Base-by-base conservation (phyloP, 2,797 vertebrate species). In the Graptemys geographica region DNA sequence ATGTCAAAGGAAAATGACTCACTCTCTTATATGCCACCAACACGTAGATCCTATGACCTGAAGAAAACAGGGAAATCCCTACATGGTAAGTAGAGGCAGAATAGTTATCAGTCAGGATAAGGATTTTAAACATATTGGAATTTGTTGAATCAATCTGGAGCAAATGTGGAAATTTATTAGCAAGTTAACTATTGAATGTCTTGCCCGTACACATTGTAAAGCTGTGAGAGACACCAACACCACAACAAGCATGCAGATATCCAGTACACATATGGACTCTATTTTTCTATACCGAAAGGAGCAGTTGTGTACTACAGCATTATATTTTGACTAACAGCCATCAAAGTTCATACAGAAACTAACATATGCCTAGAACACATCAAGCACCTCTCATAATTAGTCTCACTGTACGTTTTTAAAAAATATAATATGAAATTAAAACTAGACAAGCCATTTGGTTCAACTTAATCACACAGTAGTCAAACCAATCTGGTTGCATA, bases 331-430 rank as follows among this genome's bases (percentile, higher is more conserved):
- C 91, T 93, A 86, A 93, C 81, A 72, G 69, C 41, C 79, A 84
- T 37, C 59, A 89, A 91, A 93, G 44, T 74, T 5, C 56, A 1
- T 56, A 83, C 19, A 88, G 31, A 91, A 95, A 89, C 85, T 76
- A 69, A 86, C 82, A 69, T 86, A 88, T 44, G 86, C 87, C 27
- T 86, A 92, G 93, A 91, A 33, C 5, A 72, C 78, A 81, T 78
- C 83, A 85, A 93, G 87, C 53, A 83, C 4, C 51, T 81, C 27
- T 85, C 83, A 96, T 47, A 96, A 91, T 92, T 47, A 88, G 81
- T 87, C 31, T 92, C 78, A 93, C 9, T 19, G 84, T 83, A 91
- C 88, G 95, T 49, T 19, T 95, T 97, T 80, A 81, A 90, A 93
- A 88, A 81, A 69, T 92, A 82, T 84, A 86, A 91, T 87, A 28